Conservation (phyloP, 2,113 vertebrate genomes). For the Cynoglossus semilaevis region DNA sequence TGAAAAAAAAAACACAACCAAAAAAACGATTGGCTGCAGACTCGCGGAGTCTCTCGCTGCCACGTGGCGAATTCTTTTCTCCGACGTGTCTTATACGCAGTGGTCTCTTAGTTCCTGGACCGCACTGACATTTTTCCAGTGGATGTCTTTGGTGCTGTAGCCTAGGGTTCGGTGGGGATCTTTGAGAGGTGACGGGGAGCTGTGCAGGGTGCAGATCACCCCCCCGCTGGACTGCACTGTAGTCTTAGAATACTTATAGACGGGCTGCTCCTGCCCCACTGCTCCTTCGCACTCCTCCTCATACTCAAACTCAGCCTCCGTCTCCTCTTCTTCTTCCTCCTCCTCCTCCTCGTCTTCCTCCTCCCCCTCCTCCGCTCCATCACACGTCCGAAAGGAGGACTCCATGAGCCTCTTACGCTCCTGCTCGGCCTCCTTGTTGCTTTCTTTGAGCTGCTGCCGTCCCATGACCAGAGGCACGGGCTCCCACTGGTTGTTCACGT, state of each 20-base stretch:
- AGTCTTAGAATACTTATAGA: conserved; percentile 83
- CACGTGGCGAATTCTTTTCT: conserved; percentile 41
- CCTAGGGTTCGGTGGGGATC: conserved; percentile 81
- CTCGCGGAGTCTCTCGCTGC: conserved; percentile 47
- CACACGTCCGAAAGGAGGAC: conserved; percentile 82
- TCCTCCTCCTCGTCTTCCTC: conserved; percentile 70
- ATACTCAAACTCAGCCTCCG: conserved; percentile 63
- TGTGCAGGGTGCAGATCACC: conserved; percentile 78
- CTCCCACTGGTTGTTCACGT: conserved; percentile 93
- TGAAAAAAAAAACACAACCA: conserved; percentile 58
- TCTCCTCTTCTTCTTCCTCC: conserved; percentile 76
- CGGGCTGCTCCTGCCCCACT: conserved; percentile 84
- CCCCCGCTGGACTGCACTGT: conserved; percentile 79
- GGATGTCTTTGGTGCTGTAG: conserved; percentile 91
- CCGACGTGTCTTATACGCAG: conserved; percentile 54
- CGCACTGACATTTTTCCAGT: conserved; percentile 82
- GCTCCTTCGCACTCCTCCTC: conserved; percentile 69
- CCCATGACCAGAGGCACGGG: conserved; percentile 84
- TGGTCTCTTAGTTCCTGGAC: conserved; percentile 81
- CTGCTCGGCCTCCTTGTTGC: conserved; percentile 85
- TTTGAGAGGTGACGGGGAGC: conserved; percentile 79
- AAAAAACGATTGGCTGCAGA: conserved; percentile 50
- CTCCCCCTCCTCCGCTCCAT: conserved; percentile 72
- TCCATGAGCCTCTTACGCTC: conserved; percentile 92
- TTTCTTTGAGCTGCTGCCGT: conserved; percentile 73